Percentiles rank a stretch among this genome's conserved stretches.
phyloP scores from a whole-genome alignment of 2,888 invertebrate genomes.

The Drosophila mimetica region DNA sequence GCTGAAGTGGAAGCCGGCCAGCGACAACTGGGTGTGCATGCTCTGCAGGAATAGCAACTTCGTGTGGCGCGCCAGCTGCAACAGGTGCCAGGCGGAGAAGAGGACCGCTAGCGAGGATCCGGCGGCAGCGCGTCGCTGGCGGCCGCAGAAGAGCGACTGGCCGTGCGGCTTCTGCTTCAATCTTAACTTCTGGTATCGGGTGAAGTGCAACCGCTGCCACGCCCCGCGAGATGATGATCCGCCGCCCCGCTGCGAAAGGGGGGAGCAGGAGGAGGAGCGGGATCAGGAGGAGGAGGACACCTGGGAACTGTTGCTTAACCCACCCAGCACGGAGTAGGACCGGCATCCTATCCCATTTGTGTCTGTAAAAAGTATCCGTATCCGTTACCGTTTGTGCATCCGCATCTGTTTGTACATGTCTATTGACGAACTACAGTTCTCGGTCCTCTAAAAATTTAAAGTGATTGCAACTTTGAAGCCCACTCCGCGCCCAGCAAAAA shows the following conservation, averaged over 20 bases:
- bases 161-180: constrained; percentile 56
- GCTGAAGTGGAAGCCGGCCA: constrained; percentile 64
- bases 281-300: constrained; percentile 35
- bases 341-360: background rate
- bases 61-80: constrained; percentile 67
- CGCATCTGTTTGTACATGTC: constrained; percentile 8
- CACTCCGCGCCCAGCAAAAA: background rate
- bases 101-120: constrained; percentile 5
- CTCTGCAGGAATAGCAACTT: constrained; percentile 67
- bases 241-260: constrained; percentile 30
- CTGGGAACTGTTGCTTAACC: constrained; percentile 58
- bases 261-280: constrained; percentile 37
- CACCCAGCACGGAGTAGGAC: constrained; percentile 27
- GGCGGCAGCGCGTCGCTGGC: constrained; percentile 9
- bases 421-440: constrained; percentile 1
- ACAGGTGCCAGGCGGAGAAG: constrained; percentile 57
- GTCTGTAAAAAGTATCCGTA: background rate
- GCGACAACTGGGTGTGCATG: constrained; percentile 64
- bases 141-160: constrained; percentile 55
- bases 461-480: constrained; percentile 7
- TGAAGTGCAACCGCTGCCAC: constrained; percentile 63
- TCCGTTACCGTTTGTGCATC: constrained; percentile 12
- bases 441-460: constrained; percentile 30
- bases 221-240: constrained; percentile 40
- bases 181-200: constrained; percentile 64